phyloP scores from a whole-genome alignment of 2,113 vertebrate species.

The Macroglossus sobrinus region DNA sequence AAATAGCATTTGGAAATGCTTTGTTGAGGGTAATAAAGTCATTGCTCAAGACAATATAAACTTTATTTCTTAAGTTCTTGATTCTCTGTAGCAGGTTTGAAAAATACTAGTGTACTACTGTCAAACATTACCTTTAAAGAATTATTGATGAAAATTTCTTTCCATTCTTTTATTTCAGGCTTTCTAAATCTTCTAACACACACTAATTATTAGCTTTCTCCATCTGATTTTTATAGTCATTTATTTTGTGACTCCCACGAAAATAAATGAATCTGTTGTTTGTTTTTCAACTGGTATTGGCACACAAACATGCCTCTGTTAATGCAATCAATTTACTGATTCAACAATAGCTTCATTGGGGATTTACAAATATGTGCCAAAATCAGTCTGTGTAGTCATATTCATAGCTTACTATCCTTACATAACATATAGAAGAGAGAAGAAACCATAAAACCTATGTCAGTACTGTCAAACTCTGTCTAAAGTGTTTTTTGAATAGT shows the following conservation, averaged over 20 bases:
- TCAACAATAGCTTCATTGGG: not conserved
- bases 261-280: not conserved
- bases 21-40: not conserved
- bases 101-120: not conserved
- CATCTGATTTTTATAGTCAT: not conserved
- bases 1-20: not conserved
- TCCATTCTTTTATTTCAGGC: not conserved
- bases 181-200: not conserved
- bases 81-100: not conserved
- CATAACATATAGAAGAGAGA: not conserved
- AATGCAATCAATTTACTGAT: not conserved
- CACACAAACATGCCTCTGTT: not conserved
- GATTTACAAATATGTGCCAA: constrained; percentile 1
- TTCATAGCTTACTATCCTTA: not conserved
- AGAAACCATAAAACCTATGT: constrained; percentile 25
- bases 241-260: not conserved
- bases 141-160: not conserved
- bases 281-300: not conserved
- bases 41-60: not conserved
- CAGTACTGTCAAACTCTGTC: constrained; percentile 12
- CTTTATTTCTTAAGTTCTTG: not conserved
- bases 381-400: not conserved
- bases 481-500: constrained; percentile 20
- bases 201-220: not conserved
- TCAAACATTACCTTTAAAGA: not conserved